Evolutionary conservation across 2,113 vertebrate genomes (phyloP), one percentile per base, ranked within the genome.

Genomic region (Mystacornis crossleyi): DNA sequence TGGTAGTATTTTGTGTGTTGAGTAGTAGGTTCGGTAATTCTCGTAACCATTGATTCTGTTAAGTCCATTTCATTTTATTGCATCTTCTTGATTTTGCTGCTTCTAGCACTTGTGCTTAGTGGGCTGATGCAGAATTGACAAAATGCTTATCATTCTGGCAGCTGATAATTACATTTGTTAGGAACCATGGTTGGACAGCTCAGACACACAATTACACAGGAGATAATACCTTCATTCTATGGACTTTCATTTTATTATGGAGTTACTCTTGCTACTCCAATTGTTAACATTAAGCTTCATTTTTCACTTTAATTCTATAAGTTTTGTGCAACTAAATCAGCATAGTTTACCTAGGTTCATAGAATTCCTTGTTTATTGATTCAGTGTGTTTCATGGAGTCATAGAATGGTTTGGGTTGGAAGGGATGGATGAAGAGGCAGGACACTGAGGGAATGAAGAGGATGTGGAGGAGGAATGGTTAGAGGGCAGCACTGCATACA

Each of bases 41-140:
- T 47, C 36, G 28, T 48, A 91, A 82, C 66, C 47, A 51, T 67
- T 79, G 74, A 54, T 83, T 81, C 38, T 78, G 25, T 74, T 67
- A 78, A 95, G 51, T 71, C 70, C 21, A 86, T 89, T 90, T 93
- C 3, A 42, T 78, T 94, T 96, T 85, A 89, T 89, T 79, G 42
- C 31, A 51, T 81, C 71, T 86, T 89, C 48, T 47, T 81, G 67
- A 91, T 90, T 81, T 89, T 86, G 50, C 55, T 90, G 31, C 64
- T 92, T 28, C 74, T 93, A 62, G 60, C 40, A 42, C 55, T 95
- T 70, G 62, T 84, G 83, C 31, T 90, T 58, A 89, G 38, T 91
- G 87, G 20, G 33, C 53, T 79, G 74, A 26, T 83, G 51, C 42
- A 74, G 33, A 96, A 88, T 71, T 85, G 84, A 58, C 2, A 8